Base-by-base conservation (phyloP, 1,140 invertebrate genomes). In the Holotrichia oblita region DNA sequence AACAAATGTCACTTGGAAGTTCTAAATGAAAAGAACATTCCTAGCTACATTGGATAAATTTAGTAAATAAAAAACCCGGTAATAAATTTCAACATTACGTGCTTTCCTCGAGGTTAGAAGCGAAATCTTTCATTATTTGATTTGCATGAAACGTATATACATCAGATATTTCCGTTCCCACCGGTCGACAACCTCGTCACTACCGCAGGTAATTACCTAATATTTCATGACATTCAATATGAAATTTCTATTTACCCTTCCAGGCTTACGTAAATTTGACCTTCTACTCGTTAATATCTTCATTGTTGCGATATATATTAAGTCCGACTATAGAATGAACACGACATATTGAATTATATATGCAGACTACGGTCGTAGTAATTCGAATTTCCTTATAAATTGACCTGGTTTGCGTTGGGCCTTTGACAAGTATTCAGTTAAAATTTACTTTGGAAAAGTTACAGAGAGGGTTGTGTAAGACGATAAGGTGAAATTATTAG, bases 331-430 rank as follows among this genome's bases (percentile, higher is more conserved):
- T n/a, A 8, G 44, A 48, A n/a, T n/a, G n/a, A n/a, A n/a, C n/a
- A n/a, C n/a, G n/a, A n/a, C 44, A 48, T 12, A 48, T 48, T 48
- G 44, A 48, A 48, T 48, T 48, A 48, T 48, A 48, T 48, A 12
- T 48, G 44, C 44, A n/a, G 12, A 48, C 3, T 12, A 12, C 44
- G 44, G n/a, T n/a, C 44, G 0, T 12, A n/a, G 44, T 48, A 48
- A 48, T 48, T 12, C n/a, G 44, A 48, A 48, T 48, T 48, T 48
- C 44, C 12, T 12, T 48, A 48, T 48, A 10, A 48, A 48, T 48
- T 4, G 44, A 48, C 44, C 6, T 48, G 44, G 44, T n/a, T 48
- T 48, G 44, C 4, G 12, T 10, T 3, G 44, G 7, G 2, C 12
- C 12, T 48, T 48, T 48, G 44, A n/a, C 6, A 48, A 48, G n/a